Evolutionary conservation across 2,113 vertebrate genomes (phyloP).

Genomic region (Etheostoma cragini): DNA sequence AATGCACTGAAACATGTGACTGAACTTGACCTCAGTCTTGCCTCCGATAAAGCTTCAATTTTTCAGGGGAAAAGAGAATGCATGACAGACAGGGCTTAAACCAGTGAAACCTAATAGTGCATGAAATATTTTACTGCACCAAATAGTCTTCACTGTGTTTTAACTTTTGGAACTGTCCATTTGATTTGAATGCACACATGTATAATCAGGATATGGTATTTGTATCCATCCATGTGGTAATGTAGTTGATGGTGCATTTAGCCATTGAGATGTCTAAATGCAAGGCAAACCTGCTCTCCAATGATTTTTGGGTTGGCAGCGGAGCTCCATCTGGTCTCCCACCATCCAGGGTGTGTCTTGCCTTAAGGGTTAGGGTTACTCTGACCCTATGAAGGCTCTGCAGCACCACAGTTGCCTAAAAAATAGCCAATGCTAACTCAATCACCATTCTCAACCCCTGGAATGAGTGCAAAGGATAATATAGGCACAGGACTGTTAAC

Average conservation of each 20-base stretch:
- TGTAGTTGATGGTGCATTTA: constrained; percentile 19
- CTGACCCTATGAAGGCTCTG: not conserved
- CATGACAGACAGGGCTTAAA: constrained; percentile 51
- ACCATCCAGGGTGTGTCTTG: constrained; percentile 45
- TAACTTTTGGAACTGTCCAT: constrained; percentile 35
- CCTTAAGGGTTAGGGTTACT: not conserved
- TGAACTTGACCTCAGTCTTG: constrained; percentile 33
- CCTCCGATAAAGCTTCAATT: constrained; percentile 52
- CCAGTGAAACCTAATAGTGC: constrained; percentile 60
- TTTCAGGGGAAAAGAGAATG: constrained; percentile 54
- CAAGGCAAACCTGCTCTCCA: not conserved
- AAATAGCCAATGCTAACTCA: not conserved
- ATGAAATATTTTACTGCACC: constrained; percentile 39
- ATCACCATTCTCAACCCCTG: constrained; percentile 10
- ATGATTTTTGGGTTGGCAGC: constrained; percentile 16
- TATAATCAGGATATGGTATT: constrained; percentile 1
- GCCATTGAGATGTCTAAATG: constrained; percentile 4
- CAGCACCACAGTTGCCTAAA: constrained; percentile 10
- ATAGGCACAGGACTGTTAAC: not conserved
- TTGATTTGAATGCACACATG: constrained; percentile 41
- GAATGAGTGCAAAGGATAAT: constrained; percentile 2
- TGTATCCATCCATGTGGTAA: constrained; percentile 10
- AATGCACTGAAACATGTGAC: constrained; percentile 42
- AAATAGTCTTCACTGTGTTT: constrained; percentile 31
- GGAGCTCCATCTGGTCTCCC: constrained; percentile 14